These are phyloP conservation scores for Parauchenoglanis punctatus DNA, from an alignment of 2,797 vertebrate species.

Conservation along the genomic window DNA sequence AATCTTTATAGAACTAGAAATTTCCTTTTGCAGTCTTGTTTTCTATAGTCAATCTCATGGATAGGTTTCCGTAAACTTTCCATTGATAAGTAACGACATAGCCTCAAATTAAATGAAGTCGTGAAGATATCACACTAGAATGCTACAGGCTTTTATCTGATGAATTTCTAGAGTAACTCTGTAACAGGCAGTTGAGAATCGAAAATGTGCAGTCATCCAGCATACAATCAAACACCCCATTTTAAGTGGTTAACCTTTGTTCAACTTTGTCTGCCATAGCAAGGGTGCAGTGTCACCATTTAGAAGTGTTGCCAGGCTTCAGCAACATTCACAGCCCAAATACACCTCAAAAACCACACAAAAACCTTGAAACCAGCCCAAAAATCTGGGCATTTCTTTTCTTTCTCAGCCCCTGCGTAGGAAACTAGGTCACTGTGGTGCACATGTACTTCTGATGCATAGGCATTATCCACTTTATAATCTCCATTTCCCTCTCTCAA, in stretches of 20 bases:
- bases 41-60: background rate
- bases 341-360: background rate
- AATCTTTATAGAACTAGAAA: background rate
- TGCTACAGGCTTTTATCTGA: background rate
- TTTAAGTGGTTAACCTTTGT: background rate
- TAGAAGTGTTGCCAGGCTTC: background rate
- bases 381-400: background rate
- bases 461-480: background rate
- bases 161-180: background rate
- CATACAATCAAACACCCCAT: background rate
- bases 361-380: background rate
- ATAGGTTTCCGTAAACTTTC: background rate
- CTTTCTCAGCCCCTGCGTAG: background rate
- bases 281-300: background rate
- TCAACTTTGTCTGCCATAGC: background rate
- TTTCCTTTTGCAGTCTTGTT: background rate
- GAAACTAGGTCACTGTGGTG: constrained; percentile 3
- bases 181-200: background rate
- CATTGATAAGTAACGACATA: too few species aligned
- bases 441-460: background rate
- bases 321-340: background rate
- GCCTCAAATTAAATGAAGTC: background rate
- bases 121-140: background rate
- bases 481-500: background rate
- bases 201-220: background rate